Evolutionary conservation across 2,888 invertebrate species (phyloP).

Genomic region (Protodeltote pygarga): DNA sequence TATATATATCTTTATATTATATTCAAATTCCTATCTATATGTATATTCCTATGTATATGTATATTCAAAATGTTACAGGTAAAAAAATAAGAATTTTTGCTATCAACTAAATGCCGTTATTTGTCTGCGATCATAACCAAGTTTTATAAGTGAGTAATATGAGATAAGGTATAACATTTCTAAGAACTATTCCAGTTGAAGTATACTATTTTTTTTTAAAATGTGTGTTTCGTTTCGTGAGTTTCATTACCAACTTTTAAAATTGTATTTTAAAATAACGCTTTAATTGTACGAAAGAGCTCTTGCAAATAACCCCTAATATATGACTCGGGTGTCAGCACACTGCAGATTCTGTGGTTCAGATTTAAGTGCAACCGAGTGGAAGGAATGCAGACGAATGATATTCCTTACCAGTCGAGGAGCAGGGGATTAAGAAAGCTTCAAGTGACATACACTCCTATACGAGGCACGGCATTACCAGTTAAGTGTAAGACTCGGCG

Average conservation of each 20-base stretch:
- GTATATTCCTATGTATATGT: no score
- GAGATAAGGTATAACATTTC: no score
- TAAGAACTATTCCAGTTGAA: no score
- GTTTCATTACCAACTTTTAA: constrained; percentile 9
- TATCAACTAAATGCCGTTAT: no score
- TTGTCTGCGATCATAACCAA: no score
- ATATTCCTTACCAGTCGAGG: constrained; percentile 53
- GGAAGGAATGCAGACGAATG: constrained; percentile 60
- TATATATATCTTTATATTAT: no score
- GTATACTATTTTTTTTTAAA: no score
- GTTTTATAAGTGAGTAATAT: no score
- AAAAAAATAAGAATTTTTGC: no score
- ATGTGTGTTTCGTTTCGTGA: not conserved
- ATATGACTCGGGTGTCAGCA: constrained; percentile 43
- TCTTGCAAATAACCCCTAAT: constrained; percentile 43
- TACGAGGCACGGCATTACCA: constrained; percentile 50
- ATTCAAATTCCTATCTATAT: no score
- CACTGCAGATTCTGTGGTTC: constrained; percentile 48
- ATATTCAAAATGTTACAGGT: no score
- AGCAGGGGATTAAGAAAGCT: constrained; percentile 53
- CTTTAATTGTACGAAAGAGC: constrained; percentile 33
- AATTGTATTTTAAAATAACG: constrained; percentile 17
- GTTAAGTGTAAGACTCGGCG: constrained; percentile 47
- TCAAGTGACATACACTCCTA: constrained; percentile 48
- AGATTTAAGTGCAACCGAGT: constrained; percentile 54